A percentile compares a stretch with the other conserved stretches of the same genome.
Evolutionary conservation across 2,113 vertebrate genomes (phyloP).

Genomic region (Ariopsis seemanni): DNA sequence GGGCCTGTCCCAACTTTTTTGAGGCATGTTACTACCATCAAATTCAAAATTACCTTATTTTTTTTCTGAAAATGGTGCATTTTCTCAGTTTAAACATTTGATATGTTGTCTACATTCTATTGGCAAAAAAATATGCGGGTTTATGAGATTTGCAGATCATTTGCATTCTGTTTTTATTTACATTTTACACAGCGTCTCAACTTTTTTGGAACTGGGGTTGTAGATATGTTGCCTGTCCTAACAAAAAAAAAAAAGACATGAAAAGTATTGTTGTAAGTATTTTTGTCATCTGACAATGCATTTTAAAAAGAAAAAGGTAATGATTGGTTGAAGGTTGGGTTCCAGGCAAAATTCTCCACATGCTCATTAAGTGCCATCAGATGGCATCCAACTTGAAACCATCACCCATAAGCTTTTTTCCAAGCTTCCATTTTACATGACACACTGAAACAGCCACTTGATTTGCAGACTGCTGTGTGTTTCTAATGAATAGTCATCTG

Average conservation of each 20-base stretch:
- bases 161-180: too few species aligned
- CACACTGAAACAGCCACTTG: not conserved
- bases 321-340: not conserved
- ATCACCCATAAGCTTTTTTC: not conserved
- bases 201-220: too few species aligned
- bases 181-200: too few species aligned
- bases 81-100: too few species aligned
- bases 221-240: not conserved
- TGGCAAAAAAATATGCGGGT: too few species aligned
- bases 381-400: not conserved
- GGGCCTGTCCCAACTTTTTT: too few species aligned
- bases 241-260: not conserved
- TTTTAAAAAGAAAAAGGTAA: not conserved
- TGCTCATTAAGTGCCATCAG: not conserved
- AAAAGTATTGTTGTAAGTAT: not conserved
- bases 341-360: not conserved
- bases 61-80: too few species aligned
- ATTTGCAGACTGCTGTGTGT: slow-evolving; percentile 2
- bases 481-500: slow-evolving; percentile 10
- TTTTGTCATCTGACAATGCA: not conserved
- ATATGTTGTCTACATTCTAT: too few species aligned
- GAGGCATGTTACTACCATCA: too few species aligned
- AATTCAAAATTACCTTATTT: too few species aligned
- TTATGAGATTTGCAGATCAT: too few species aligned
- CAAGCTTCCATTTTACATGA: too few species aligned